A percentile compares a stretch with the other conserved stretches of the same genome.
These are phyloP conservation scores for Camptogramma bilineatum DNA, from an alignment of 2,888 invertebrate species.

Conservation along the genomic window DNA sequence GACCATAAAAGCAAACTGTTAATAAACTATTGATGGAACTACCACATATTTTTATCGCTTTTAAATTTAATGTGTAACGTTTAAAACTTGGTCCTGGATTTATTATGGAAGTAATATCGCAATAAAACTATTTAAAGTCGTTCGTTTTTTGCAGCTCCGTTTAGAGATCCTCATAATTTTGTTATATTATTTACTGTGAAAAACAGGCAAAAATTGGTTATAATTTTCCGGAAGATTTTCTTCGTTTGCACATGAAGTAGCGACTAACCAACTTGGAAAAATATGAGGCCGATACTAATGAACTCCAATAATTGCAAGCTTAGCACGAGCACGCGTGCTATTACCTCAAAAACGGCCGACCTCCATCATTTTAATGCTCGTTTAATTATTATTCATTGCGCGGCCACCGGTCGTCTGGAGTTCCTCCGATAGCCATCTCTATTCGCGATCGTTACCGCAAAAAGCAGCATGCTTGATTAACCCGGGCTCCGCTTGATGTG, in stretches of 20 bases:
- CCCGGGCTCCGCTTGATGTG: slow-evolving; percentile 46
- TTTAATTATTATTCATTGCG: slow-evolving; percentile 73
- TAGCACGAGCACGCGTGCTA: slow-evolving; percentile 64
- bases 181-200: too few relatives aligned
- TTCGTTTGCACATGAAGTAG: neutral
- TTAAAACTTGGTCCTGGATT: neutral
- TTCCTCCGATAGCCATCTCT: slow-evolving; percentile 56
- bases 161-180: too few relatives aligned
- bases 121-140: too few relatives aligned
- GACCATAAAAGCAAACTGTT: neutral
- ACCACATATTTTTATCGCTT: neutral
- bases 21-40: too few relatives aligned
- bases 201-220: too few relatives aligned
- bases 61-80: neutral
- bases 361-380: slow-evolving; percentile 70
- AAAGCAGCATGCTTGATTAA: slow-evolving; percentile 59
- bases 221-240: too few relatives aligned
- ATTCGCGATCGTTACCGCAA: slow-evolving; percentile 57
- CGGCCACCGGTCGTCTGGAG: slow-evolving; percentile 53
- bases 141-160: too few relatives aligned
- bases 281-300: slow-evolving; percentile 66
- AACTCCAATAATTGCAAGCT: slow-evolving; percentile 72
- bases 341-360: slow-evolving; percentile 64
- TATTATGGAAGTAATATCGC: too few relatives aligned
- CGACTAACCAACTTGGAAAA: slow-evolving; percentile 55